phyloP scores from a whole-genome alignment of 2,113 vertebrate genomes.

The Nothocercus julius region DNA sequence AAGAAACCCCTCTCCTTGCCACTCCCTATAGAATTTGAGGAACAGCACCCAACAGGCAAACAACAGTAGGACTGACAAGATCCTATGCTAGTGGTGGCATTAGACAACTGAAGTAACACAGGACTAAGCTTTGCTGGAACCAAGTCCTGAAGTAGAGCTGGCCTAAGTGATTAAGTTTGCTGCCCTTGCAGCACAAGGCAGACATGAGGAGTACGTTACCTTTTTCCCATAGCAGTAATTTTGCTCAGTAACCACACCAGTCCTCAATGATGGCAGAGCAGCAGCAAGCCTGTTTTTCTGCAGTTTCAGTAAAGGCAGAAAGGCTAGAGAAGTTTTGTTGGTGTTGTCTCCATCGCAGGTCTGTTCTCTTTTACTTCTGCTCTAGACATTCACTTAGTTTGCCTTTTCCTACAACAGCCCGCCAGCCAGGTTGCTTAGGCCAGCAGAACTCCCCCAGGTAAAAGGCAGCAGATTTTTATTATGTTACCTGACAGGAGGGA shows the following conservation, averaged over 20 bases:
- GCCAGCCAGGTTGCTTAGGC: background rate
- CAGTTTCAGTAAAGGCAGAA: background rate
- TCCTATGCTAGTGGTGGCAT: background rate
- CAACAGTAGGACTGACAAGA: background rate
- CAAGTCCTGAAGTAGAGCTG: background rate
- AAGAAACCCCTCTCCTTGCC: background rate
- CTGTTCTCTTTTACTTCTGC: background rate
- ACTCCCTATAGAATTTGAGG: background rate
- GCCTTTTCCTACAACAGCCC: background rate
- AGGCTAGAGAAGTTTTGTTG: background rate
- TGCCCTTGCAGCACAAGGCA: background rate
- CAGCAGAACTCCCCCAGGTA: background rate
- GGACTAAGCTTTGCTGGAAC: background rate
- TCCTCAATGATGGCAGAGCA: background rate
- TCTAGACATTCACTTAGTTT: background rate
- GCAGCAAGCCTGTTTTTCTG: background rate
- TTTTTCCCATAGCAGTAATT: background rate
- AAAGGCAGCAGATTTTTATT: background rate
- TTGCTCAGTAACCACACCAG: background rate
- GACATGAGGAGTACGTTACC: background rate
- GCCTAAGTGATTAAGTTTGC: background rate
- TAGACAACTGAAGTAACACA: background rate
- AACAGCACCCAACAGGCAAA: background rate
- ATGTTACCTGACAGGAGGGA: background rate
- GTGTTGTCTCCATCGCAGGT: background rate